phyloP scores from a whole-genome alignment of 1,140 invertebrate genomes.

The Drosophila chauvacae region DNA sequence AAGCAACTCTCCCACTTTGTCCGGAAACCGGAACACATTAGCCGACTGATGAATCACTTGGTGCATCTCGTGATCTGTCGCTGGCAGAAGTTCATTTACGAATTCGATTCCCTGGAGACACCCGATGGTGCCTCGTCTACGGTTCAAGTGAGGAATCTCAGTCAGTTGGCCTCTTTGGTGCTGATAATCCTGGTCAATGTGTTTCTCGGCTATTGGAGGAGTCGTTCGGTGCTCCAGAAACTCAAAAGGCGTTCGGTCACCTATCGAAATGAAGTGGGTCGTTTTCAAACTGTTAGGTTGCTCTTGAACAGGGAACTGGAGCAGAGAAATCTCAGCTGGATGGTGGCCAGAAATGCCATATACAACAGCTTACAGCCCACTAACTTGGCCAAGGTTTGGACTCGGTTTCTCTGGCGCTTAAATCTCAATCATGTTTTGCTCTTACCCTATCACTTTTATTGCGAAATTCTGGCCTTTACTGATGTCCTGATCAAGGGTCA shows the following conservation, averaged over 20 bases:
- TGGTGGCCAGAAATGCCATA: constrained; percentile 70
- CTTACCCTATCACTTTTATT: constrained; percentile 83
- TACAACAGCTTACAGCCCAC: constrained; percentile 84
- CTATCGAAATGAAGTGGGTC: constrained; percentile 49
- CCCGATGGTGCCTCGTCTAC: constrained; percentile 71
- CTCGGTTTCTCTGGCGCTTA: constrained; percentile 75
- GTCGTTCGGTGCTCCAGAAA: constrained; percentile 44
- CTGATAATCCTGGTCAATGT: constrained; percentile 79
- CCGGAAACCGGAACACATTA: constrained; percentile 87
- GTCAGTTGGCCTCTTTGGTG: constrained; percentile 66
- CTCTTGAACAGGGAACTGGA: constrained; percentile 85
- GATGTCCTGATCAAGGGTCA: constrained; percentile 80
- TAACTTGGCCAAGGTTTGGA: constrained; percentile 73
- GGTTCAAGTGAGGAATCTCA: constrained; percentile 55
- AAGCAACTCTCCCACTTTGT: constrained; percentile 79
- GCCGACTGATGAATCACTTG: constrained; percentile 88
- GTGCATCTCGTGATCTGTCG: constrained; percentile 89
- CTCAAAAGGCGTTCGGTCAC: constrained; percentile 43
- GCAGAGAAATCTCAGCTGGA: constrained; percentile 67
- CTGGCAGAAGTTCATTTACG: constrained; percentile 92
- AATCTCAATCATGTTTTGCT: constrained; percentile 78
- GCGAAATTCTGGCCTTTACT: constrained; percentile 84
- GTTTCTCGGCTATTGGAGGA: constrained; percentile 59
- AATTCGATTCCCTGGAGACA: constrained; percentile 91
- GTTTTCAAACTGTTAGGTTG: constrained; percentile 50